These are phyloP conservation scores for Ophioninae sp. DNA, from an alignment of 2,888 invertebrate genomes.

Conservation along the genomic window DNA sequence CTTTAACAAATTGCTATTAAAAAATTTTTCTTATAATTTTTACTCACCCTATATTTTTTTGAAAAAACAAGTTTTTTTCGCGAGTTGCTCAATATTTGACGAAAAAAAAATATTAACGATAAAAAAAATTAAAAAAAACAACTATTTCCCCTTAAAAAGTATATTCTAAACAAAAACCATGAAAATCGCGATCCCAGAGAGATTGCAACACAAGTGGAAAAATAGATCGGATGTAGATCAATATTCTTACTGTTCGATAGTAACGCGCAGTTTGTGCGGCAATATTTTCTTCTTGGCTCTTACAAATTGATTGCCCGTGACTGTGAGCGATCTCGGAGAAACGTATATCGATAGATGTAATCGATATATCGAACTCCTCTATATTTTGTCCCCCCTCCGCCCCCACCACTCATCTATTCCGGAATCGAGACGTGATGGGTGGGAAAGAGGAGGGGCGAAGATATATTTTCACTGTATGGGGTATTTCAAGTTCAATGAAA, in stretches of 20 bases:
- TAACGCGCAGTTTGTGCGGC: slow-evolving; percentile 20
- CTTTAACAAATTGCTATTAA: no score
- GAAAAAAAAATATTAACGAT: no score
- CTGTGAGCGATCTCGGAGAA: slow-evolving; percentile 61
- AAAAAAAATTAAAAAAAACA: no score
- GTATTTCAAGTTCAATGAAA: neutral
- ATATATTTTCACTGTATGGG: neutral
- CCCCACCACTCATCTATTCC: neutral
- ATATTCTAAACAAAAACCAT: no score
- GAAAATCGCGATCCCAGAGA: neutral
- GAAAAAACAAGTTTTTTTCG: no score
- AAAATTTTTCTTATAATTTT: no score
- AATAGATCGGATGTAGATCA: neutral
- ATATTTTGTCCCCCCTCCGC: neutral
- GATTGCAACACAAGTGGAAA: neutral
- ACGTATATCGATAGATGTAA: slow-evolving; percentile 4
- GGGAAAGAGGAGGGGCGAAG: neutral
- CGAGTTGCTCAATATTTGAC: no score
- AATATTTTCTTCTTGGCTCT: slow-evolving; percentile 23
- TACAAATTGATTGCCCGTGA: slow-evolving; percentile 65
- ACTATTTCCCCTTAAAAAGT: no score
- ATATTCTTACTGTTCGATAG: neutral
- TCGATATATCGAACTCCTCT: slow-evolving; percentile 20
- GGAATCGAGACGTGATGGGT: slow-evolving; percentile 24
- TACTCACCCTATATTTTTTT: no score